Conservation (phyloP, 1,140 invertebrate genomes). For the Lycorma delicatula region DNA sequence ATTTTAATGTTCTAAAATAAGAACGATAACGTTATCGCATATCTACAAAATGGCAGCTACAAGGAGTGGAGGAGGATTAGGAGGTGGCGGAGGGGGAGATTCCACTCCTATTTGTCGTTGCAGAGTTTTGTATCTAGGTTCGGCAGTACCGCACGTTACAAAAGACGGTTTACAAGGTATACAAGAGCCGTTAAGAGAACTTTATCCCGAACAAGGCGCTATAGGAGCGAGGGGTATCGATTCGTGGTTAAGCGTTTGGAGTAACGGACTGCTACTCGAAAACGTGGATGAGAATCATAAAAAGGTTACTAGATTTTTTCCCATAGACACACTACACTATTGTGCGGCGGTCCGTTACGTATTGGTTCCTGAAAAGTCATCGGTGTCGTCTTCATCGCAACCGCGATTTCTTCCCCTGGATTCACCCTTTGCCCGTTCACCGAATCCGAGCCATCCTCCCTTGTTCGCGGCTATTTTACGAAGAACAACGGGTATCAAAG, state of each 20-base stretch:
- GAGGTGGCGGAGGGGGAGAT: slow-evolving; percentile 34
- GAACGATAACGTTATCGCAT: not conserved
- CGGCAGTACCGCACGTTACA: slow-evolving; percentile 92
- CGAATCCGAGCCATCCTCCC: slow-evolving; percentile 79
- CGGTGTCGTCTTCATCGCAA: slow-evolving; percentile 38
- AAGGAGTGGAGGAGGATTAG: not conserved
- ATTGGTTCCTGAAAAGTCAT: slow-evolving; percentile 45
- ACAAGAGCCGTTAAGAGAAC: slow-evolving; percentile 89
- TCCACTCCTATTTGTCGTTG: slow-evolving; percentile 91
- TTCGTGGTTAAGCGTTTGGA: slow-evolving; percentile 95
- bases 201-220: slow-evolving; percentile 90
- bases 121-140: slow-evolving; percentile 95
- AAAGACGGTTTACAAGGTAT: slow-evolving; percentile 96
- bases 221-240: slow-evolving; percentile 84
- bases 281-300: slow-evolving; percentile 94
- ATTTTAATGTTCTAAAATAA: not conserved
- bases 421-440: slow-evolving; percentile 86
- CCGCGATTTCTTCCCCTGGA: slow-evolving; percentile 93
- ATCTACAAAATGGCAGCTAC: not conserved
- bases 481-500: slow-evolving; percentile 94
- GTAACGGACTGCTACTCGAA: slow-evolving; percentile 89
- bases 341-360: slow-evolving; percentile 88
- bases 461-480: slow-evolving; percentile 94
- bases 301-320: slow-evolving; percentile 93
- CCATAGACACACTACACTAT: slow-evolving; percentile 92